Evolutionary conservation across 2,113 vertebrate species (phyloP), one percentile per base, ranked within the genome.

Genomic region (Plestiodon gilberti): DNA sequence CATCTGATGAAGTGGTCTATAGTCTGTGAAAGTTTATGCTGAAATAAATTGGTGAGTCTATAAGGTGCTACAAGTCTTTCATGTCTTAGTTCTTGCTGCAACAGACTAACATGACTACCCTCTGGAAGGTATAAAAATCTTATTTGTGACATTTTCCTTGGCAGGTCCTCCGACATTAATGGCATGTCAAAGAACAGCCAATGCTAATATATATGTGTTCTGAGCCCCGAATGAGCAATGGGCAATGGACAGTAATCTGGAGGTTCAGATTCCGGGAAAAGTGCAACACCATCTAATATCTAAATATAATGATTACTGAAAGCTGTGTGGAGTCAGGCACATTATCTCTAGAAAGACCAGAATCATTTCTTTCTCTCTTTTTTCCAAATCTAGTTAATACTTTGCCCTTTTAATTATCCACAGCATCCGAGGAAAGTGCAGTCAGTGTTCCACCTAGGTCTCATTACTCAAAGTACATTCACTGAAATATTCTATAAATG

Each of bases 321-420:
- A 84, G 59, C 69, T 76, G 87, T 86, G 81, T 91, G 61, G n/a
- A 89, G 89, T 87, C 64, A 86, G 78, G 79, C 20, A 40, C 0
- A 0, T 89, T 90, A 91, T 92, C 76, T 64, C 81, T 89, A 74
- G 78, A 75, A 88, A 85, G 90, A 77, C 61, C 2, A 62, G 43
- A 74, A 57, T 28, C 61, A 20, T 67, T 86, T 87, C 35, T 65
- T 88, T 91, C 85, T n/a, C 10, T 13, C 20, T n/a, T 33, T 17
- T 33, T 48, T 48, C 52, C 80, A 92, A 90, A 93, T 73, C 84
- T 88, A 28, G 71, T 92, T 94, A 92, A 90, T 94, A 87, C 69
- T 83, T 90, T 93, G 92, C 85, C 80, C 90, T 92, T 92, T 88
- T 92, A 93, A 94, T 94, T 94, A 91, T 84, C 80, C 65, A 20